A percentile compares a stretch with the other conserved stretches of the same genome.
Evolutionary conservation across 2,888 invertebrate genomes (phyloP).

Genomic region (Stenurella melanura): DNA sequence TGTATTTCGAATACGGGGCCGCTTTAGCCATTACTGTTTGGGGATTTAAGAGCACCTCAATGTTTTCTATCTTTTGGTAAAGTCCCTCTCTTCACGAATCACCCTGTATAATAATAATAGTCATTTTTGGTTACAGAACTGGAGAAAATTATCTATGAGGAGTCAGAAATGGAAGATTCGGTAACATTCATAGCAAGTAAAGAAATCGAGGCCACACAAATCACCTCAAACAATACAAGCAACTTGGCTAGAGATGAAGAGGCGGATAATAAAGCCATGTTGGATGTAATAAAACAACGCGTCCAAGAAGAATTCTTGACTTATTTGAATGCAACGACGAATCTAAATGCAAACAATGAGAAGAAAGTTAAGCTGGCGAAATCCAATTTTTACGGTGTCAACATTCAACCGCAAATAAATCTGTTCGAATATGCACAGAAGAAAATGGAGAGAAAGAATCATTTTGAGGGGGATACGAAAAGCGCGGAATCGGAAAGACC

Average conservation of each 20-base stretch:
- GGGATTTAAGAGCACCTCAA: too few species aligned
- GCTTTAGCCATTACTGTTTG: too few species aligned
- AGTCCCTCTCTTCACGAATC: too few species aligned
- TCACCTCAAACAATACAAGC: neutral
- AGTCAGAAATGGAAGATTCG: neutral
- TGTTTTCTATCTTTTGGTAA: too few species aligned
- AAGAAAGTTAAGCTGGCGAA: constrained; percentile 30
- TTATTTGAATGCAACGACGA: constrained; percentile 13
- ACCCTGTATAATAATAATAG: too few species aligned
- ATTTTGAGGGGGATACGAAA: neutral
- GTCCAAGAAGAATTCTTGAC: constrained; percentile 13
- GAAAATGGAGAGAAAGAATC: constrained; percentile 32
- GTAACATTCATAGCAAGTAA: neutral
- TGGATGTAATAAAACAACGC: constrained; percentile 31
- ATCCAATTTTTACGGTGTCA: constrained; percentile 34
- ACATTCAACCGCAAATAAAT: constrained; percentile 43
- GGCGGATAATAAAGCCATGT: neutral
- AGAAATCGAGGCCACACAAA: neutral
- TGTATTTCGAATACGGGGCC: too few species aligned
- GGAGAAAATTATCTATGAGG: neutral
- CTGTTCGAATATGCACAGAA: constrained; percentile 49
- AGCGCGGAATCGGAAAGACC: neutral
- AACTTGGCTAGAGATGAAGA: neutral
- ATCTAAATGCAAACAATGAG: neutral
- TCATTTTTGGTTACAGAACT: neutral